These are phyloP conservation scores for Hyperoplus immaculatus DNA, from an alignment of 2,797 vertebrate species.

Conservation along the genomic window DNA sequence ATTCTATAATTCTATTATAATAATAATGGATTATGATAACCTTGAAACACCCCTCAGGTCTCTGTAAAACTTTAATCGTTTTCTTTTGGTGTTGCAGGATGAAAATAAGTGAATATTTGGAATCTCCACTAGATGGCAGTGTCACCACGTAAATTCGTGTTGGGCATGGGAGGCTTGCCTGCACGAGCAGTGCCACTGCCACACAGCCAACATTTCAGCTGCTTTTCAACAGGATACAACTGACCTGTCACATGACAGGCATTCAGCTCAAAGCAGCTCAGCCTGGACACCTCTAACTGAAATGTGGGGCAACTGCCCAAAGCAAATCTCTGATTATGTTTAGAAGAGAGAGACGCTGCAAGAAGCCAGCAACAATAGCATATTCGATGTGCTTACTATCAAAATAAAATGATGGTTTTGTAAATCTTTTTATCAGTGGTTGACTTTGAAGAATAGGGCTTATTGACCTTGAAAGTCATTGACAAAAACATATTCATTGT, in stretches of 20 bases:
- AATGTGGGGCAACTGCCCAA: neutral
- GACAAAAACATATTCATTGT: neutral
- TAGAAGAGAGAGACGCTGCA: neutral
- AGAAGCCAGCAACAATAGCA: neutral
- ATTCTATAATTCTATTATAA: neutral
- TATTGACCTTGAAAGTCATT: neutral
- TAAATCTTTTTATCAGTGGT: neutral
- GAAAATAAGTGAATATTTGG: neutral
- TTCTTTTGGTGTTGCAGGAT: neutral
- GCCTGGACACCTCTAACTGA: neutral
- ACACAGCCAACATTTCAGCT: neutral
- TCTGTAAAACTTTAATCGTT: neutral
- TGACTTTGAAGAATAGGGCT: neutral
- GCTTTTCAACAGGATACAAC: neutral
- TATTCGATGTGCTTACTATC: neutral
- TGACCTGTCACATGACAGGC: neutral
- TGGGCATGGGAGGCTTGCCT: neutral
- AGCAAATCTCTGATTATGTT: neutral
- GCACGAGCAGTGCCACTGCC: neutral
- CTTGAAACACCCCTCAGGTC: neutral
- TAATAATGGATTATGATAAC: neutral
- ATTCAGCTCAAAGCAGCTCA: neutral
- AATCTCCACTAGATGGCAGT: slow-evolving; percentile 64
- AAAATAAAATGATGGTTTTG: slow-evolving; percentile 14
- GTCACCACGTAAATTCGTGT: slow-evolving; percentile 18